phyloP scores from a whole-genome alignment of 2,888 invertebrate species.

The Norana najaformis region DNA sequence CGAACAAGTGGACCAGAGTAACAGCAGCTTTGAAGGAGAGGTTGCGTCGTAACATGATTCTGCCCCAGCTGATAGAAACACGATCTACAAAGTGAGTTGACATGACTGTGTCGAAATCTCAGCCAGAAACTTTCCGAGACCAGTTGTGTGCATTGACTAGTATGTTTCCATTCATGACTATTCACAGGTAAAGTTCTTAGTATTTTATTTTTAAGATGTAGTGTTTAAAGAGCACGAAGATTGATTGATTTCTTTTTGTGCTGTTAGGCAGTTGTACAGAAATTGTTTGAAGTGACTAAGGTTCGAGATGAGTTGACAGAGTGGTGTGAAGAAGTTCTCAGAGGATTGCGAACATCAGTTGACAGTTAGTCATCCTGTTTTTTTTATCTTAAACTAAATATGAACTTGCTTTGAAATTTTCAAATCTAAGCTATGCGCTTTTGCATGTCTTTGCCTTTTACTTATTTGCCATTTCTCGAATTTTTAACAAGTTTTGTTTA shows the following conservation, averaged over 20 bases:
- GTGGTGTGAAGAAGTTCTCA: constrained; percentile 74
- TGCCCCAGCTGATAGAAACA: too few species aligned
- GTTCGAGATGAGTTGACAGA: constrained; percentile 76
- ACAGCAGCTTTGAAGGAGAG: too few species aligned
- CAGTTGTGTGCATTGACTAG: neutral
- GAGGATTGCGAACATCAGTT: constrained; percentile 62
- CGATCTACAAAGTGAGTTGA: too few species aligned
- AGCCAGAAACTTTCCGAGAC: neutral
- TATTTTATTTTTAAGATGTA: neutral
- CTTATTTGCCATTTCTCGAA: neutral
- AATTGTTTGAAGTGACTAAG: constrained; percentile 31
- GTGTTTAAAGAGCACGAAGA: too few species aligned
- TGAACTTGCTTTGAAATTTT: neutral
- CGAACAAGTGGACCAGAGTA: too few species aligned
- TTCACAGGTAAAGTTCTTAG: neutral
- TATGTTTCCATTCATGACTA: neutral
- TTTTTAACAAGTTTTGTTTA: neutral
- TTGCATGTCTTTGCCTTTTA: neutral
- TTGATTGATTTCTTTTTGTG: too few species aligned
- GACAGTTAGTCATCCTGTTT: constrained; percentile 51
- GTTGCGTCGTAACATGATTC: too few species aligned
- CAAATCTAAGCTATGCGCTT: neutral
- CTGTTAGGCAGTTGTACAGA: constrained; percentile 24
- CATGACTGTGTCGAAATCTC: neutral
- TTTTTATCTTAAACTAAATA: constrained; percentile 15